Evolutionary conservation across 2,113 vertebrate genomes (phyloP).

Genomic region (Tragelaphus scriptus): DNA sequence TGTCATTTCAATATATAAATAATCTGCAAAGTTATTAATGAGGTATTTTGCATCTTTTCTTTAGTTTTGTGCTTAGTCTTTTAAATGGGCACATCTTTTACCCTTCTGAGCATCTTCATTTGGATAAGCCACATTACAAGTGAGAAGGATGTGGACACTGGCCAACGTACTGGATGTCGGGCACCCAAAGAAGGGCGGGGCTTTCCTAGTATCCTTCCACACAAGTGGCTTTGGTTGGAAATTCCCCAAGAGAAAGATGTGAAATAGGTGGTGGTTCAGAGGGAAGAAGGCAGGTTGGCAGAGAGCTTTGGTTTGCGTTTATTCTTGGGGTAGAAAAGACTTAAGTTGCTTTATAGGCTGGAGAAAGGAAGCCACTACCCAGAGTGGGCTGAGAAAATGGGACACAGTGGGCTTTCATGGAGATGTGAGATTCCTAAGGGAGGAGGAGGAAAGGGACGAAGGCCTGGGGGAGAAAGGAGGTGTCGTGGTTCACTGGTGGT

Average conservation of each 20-base stretch:
- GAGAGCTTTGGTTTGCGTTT: neutral
- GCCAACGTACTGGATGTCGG: neutral
- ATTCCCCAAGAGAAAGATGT: neutral
- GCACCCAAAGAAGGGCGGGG: neutral
- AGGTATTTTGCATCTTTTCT: neutral
- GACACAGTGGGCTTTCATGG: neutral
- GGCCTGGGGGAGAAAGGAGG: neutral
- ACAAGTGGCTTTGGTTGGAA: neutral
- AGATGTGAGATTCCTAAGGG: neutral
- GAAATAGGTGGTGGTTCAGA: neutral
- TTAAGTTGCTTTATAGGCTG: neutral
- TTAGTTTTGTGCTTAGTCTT: neutral
- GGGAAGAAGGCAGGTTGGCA: neutral
- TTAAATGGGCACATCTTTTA: too few relatives aligned
- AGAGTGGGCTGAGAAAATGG: neutral
- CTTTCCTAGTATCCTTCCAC: neutral
- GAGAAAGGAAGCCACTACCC: neutral
- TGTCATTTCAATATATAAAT: neutral
- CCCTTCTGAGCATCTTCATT: neutral
- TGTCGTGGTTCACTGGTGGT: neutral
- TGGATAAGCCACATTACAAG: too few relatives aligned
- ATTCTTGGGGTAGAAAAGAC: neutral
- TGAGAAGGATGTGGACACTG: neutral
- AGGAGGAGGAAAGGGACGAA: neutral
- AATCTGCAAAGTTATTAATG: neutral